Conservation (phyloP, 2,113 vertebrate species). For the Rhabdornis inornatus region DNA sequence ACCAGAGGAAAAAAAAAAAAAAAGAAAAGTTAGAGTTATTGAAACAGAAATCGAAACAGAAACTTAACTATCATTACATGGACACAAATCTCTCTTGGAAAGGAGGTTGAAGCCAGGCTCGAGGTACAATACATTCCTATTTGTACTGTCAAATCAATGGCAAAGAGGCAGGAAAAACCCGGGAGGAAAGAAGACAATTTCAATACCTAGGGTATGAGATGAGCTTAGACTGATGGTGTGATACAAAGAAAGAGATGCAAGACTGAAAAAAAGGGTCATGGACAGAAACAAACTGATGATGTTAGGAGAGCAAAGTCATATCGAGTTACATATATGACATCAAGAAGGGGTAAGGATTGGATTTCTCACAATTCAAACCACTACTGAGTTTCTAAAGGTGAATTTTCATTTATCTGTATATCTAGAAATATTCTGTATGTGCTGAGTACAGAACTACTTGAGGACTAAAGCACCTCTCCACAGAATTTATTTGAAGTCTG, state of each 20-base stretch:
- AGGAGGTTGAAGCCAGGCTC: not conserved
- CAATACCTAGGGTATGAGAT: not conserved
- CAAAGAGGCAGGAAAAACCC: not conserved
- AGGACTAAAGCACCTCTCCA: accelerated
- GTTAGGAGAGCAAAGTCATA: not conserved
- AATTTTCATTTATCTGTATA: not conserved
- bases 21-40: not conserved
- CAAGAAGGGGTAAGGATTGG: not conserved
- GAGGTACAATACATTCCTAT: not conserved
- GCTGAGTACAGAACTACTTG: not conserved
- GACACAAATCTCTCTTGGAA: not conserved
- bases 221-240: not conserved
- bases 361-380: not conserved
- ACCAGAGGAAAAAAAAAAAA: not conserved
- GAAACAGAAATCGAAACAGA: not conserved
- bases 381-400: not conserved
- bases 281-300: not conserved
- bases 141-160: not conserved
- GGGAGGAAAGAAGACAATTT: not conserved
- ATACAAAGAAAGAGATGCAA: not conserved
- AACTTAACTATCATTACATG: not conserved
- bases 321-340: not conserved
- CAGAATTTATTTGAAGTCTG: not conserved
- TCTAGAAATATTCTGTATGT: not conserved
- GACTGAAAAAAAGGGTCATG: accelerated